Evolutionary conservation across 1,140 invertebrate species (phyloP).

Genomic region (Pomacea maculata): DNA sequence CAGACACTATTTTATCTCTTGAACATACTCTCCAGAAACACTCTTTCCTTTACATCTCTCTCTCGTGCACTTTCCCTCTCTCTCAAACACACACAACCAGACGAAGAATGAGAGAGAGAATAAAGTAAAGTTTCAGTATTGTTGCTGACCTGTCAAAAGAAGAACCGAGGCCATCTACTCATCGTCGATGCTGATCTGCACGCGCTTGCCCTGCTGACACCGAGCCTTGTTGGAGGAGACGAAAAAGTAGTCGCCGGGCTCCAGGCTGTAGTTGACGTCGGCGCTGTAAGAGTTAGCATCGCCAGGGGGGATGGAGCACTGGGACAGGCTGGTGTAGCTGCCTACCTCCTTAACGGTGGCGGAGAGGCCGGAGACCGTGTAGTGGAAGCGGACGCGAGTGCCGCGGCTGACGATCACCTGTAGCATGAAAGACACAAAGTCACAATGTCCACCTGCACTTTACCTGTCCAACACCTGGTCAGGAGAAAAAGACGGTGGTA

Average conservation of each 20-base stretch:
- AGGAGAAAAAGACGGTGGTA: too few species aligned
- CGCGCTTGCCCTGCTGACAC: background rate
- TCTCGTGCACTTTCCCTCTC: background rate
- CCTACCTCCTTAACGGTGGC: background rate
- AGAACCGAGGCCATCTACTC: background rate
- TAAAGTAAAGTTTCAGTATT: too few species aligned
- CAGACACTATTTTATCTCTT: background rate
- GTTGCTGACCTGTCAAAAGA: too few species aligned
- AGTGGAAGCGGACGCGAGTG: conserved; percentile 16
- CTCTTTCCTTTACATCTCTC: background rate
- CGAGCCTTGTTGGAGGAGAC: background rate
- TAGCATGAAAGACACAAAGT: too few species aligned
- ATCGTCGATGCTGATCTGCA: conserved; percentile 20
- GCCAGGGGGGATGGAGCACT: background rate
- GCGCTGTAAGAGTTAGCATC: too few species aligned
- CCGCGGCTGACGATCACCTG: conserved; percentile 17
- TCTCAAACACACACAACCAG: background rate
- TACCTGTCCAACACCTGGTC: too few species aligned
- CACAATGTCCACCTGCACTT: too few species aligned
- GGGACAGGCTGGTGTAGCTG: conserved; percentile 4
- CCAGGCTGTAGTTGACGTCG: background rate
- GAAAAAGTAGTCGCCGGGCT: conserved; percentile 21
- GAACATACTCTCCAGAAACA: background rate
- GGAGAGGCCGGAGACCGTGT: background rate
- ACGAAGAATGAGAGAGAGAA: too few species aligned